A percentile compares a stretch with the other conserved stretches of the same genome.
phyloP scores from a whole-genome alignment of 2,797 vertebrate genomes.

The Nyctalus aviator region DNA sequence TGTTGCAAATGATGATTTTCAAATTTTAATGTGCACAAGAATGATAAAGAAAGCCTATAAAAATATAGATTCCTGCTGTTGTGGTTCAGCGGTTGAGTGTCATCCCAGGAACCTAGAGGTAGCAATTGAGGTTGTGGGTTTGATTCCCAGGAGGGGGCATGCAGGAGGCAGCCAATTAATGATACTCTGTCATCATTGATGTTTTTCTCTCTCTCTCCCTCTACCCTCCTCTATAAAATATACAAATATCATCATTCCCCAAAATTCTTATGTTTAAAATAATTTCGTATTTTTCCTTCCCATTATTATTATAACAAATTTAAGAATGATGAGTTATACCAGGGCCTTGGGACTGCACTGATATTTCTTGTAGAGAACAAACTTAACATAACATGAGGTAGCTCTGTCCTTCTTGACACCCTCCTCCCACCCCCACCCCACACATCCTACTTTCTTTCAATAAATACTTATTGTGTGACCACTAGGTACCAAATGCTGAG shows the following conservation, averaged over 20 bases:
- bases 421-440: too few species aligned
- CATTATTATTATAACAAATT: neutral
- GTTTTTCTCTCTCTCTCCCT: too few species aligned
- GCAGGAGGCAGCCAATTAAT: too few species aligned
- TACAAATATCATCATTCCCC: neutral
- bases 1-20: neutral
- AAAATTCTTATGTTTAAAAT: conserved; percentile 26
- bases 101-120: too few species aligned
- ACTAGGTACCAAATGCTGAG: neutral
- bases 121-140: too few species aligned
- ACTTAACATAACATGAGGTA: neutral
- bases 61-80: neutral
- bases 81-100: too few species aligned
- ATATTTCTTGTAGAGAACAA: neutral
- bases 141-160: too few species aligned
- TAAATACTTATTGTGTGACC: neutral
- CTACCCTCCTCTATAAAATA: too few species aligned
- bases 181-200: too few species aligned
- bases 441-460: neutral
- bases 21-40: neutral
- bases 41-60: neutral
- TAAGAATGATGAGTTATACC: neutral
- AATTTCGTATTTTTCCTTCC: neutral
- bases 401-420: neutral
- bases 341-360: neutral